These are phyloP conservation scores for Polypedilum vanderplanki DNA, from an alignment of 1,140 invertebrate genomes.

Conservation along the genomic window DNA sequence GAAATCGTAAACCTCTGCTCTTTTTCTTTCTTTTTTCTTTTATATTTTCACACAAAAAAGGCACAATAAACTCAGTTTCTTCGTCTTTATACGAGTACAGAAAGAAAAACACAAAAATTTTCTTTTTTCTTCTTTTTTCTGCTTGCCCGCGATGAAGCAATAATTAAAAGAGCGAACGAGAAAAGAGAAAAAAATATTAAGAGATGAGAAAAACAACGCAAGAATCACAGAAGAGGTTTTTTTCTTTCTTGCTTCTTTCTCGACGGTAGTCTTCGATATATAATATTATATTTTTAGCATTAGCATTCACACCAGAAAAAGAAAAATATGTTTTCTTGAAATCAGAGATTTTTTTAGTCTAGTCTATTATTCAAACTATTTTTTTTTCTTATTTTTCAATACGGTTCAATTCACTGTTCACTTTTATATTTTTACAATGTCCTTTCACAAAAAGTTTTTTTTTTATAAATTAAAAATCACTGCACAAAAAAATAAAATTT, in stretches of 20 bases:
- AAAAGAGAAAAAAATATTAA: not conserved
- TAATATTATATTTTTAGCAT: not conserved
- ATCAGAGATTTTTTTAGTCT: constrained; percentile 19
- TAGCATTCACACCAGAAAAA: not conserved
- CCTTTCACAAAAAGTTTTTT: constrained; percentile 7
- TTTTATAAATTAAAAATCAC: not conserved
- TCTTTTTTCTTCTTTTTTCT: not conserved
- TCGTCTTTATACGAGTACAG: not conserved
- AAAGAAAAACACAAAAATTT: not conserved
- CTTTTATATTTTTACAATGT: not conserved
- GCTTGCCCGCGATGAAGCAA: not conserved
- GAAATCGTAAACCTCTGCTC: not conserved
- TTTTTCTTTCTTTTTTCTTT: not conserved
- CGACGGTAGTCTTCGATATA: not conserved
- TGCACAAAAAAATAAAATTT: not conserved
- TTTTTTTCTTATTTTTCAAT: not conserved
- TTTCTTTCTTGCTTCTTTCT: too few species aligned
- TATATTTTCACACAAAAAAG: constrained; percentile 7
- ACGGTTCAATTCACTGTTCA: constrained; percentile 5
- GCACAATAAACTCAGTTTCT: constrained; percentile 5
- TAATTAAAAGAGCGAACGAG: not conserved
- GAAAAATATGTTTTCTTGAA: not conserved
- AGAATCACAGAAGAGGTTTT: constrained; percentile 11
- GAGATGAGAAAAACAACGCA: constrained; percentile 25
- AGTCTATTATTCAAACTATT: not conserved